Percentiles rank a stretch among this genome's conserved stretches.
phyloP scores from a whole-genome alignment of 2,113 vertebrate species.

The Erythrocercus mccallii region DNA sequence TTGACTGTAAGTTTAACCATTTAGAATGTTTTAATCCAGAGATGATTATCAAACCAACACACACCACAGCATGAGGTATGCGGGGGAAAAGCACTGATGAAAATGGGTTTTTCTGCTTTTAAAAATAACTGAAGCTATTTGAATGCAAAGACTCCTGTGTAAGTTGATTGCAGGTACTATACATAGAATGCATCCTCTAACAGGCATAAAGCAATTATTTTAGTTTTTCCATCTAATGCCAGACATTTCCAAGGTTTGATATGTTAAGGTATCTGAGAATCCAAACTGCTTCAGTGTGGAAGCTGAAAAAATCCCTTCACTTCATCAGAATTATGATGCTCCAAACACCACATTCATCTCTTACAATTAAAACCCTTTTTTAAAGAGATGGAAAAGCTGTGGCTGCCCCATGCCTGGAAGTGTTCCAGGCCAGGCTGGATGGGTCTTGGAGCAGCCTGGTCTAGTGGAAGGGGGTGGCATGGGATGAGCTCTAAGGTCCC shows the following conservation, averaged over 20 bases:
- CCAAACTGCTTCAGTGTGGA: not conserved
- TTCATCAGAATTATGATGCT: not conserved
- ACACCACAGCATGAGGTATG: not conserved
- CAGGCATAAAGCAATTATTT: not conserved
- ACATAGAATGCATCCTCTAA: not conserved
- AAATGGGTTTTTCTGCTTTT: not conserved
- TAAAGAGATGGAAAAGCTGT: not conserved
- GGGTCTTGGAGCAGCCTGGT: rapidly evolving
- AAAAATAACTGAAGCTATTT: slow-evolving; percentile 18
- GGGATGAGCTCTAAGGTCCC: not conserved
- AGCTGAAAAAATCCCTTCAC: not conserved
- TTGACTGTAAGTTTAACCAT: not conserved
- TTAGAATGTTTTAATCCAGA: not conserved
- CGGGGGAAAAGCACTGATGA: not conserved
- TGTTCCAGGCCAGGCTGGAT: not conserved
- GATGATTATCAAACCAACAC: not conserved
- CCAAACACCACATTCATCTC: not conserved
- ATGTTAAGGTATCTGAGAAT: not conserved
- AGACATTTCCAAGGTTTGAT: not conserved
- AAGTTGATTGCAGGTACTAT: slow-evolving; percentile 4
- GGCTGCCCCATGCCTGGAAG: not conserved
- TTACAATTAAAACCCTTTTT: not conserved
- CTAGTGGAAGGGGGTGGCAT: rapidly evolving
- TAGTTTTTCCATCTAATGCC: not conserved
- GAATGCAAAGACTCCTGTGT: not conserved